These are phyloP conservation scores for Marisa cornuarietis DNA, from an alignment of 1,140 invertebrate genomes.

Conservation along the genomic window DNA sequence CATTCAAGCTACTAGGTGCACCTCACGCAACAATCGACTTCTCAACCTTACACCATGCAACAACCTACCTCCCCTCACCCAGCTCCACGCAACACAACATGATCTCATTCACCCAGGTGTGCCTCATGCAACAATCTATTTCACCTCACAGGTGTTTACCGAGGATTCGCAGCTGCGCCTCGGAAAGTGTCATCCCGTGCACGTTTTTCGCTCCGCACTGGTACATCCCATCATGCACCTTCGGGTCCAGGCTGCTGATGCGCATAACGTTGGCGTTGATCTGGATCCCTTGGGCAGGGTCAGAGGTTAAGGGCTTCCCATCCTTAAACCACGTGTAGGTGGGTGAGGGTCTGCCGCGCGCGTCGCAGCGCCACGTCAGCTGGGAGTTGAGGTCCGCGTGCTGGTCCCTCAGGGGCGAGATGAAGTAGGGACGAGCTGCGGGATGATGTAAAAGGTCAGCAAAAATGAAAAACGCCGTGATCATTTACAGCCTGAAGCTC, in stretches of 20 bases:
- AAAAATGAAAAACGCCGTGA: too few relatives aligned
- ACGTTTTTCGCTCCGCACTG: conserved; percentile 93
- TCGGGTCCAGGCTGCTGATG: conserved; percentile 36
- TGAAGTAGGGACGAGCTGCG: conserved; percentile 88
- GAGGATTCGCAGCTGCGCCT: conserved; percentile 85
- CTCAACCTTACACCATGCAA: background rate
- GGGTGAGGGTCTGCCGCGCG: conserved; percentile 91
- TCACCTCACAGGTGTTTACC: conserved; percentile 26
- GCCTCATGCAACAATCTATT: background rate
- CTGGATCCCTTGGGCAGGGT: conserved; percentile 62
- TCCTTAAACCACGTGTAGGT: conserved; percentile 91
- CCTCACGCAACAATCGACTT: background rate
- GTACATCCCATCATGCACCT: conserved; percentile 90
- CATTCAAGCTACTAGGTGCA: background rate
- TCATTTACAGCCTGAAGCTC: too few relatives aligned
- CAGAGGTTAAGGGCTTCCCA: conserved; percentile 69
- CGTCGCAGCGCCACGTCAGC: conserved; percentile 93
- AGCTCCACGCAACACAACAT: background rate
- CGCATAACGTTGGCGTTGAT: conserved; percentile 41
- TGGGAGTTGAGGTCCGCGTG: conserved; percentile 85
- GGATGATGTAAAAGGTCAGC: background rate
- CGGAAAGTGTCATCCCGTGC: conserved; percentile 85
- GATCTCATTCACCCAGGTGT: background rate
- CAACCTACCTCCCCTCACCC: background rate
- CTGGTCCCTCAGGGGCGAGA: conserved; percentile 86